Conservation (phyloP, 2,113 vertebrate genomes). For the Gymnogyps californianus region DNA sequence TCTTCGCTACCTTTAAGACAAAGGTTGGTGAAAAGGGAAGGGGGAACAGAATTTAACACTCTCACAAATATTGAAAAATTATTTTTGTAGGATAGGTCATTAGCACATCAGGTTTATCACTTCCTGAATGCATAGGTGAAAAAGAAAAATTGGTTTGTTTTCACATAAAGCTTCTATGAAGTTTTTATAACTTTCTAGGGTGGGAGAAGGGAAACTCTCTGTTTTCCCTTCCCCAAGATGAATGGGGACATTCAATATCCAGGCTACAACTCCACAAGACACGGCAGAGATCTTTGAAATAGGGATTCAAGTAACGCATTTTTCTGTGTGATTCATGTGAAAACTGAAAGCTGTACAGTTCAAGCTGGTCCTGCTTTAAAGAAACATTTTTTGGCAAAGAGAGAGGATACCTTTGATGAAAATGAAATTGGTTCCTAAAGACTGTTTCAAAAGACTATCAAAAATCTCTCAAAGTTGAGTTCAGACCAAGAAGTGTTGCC, state of each 20-base stretch:
- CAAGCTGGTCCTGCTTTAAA: background rate
- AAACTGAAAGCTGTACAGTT: background rate
- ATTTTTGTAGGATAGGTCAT: background rate
- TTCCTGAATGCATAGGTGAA: background rate
- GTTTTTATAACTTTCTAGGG: background rate
- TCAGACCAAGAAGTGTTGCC: background rate
- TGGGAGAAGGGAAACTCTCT: background rate
- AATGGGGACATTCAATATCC: background rate
- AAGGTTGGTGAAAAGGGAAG: background rate
- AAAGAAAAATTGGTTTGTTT: background rate
- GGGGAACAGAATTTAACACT: background rate
- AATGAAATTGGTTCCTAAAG: background rate
- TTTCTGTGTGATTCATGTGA: background rate
- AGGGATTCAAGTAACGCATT: background rate
- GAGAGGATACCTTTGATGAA: background rate
- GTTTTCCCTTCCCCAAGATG: background rate
- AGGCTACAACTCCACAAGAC: background rate
- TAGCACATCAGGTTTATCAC: background rate
- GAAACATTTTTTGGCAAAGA: background rate
- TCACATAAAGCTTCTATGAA: background rate
- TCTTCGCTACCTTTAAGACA: background rate
- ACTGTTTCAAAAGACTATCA: background rate
- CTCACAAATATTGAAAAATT: background rate
- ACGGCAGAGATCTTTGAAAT: background rate
- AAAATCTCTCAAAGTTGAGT: background rate